Conservation (phyloP, 37 sponge, comb jelly and placozoan genomes). For the Oopsacas minuta region DNA sequence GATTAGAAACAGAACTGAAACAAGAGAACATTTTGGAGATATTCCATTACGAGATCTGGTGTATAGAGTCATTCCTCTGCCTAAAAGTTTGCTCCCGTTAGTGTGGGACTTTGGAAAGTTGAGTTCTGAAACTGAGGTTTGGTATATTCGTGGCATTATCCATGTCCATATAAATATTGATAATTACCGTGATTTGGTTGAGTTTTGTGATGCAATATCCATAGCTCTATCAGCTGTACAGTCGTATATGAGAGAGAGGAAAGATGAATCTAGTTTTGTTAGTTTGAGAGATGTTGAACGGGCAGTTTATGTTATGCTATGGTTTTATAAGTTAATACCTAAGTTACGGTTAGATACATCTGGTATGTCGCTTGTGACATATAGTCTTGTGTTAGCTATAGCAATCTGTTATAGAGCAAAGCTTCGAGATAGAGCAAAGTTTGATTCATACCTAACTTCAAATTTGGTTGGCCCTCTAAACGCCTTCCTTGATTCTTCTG, state of each 20-base stretch:
- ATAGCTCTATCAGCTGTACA: conserved; percentile 21
- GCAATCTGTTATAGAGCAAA: conserved; percentile 26
- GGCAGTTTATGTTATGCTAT: conserved; percentile 16
- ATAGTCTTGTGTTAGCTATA: conserved; percentile 19
- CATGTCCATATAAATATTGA: background rate
- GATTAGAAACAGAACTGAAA: background rate
- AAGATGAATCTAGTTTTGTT: conserved; percentile 29
- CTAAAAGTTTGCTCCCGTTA: conserved; percentile 18
- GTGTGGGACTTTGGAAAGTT: conserved; percentile 34
- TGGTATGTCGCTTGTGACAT: background rate
- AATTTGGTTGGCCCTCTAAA: background rate
- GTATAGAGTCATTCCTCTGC: conserved; percentile 25
- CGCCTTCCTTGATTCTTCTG: background rate
- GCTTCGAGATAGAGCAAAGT: conserved; percentile 18
- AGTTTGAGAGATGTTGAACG: conserved; percentile 27
- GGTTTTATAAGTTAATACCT: conserved; percentile 16
- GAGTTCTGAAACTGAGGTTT: conserved; percentile 6
- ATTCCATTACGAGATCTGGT: conserved; percentile 27
- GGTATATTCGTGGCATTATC: conserved; percentile 11
- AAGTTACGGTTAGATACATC: background rate
- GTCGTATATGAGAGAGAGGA: conserved; percentile 14
- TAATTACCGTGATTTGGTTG: background rate
- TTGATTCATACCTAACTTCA: background rate
- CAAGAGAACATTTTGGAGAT: background rate
- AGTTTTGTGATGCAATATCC: background rate